Base-by-base conservation (phyloP, 2,113 vertebrate genomes). In the Coryphaenoides rupestris region DNA sequence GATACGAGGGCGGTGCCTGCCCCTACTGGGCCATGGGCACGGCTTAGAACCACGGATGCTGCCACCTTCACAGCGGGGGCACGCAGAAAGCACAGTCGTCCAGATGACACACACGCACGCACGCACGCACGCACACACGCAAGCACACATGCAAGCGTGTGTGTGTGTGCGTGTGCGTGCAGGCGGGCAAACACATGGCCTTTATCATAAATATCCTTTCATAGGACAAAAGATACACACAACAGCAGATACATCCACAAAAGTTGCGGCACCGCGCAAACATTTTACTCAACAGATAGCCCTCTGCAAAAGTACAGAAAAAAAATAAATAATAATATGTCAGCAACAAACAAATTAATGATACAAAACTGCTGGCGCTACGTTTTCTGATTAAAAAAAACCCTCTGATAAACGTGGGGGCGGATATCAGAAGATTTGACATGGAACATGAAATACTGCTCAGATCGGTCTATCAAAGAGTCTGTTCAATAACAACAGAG, bases 1-100 rank as follows among this genome's bases (percentile, higher is more conserved):
- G 83, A 84, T 40, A 40, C 82, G 61, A 85, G 85, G 84, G 83
- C 79, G 73, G 75, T 76, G 82, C 81, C 33, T 76, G 82, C 81
- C n/a, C n/a, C 85, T 75, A 77, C 74, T 78, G 78, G 82, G 70
- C 82, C 73, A 73, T 60, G 73, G 73, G 33, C 33, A 40, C 33
- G 13, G 33, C 33, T 40, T 40, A 40, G 33, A 40, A 40, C 33
- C 33, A 40, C 33, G 33, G 33, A 40, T 7, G 33, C 33, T 79
- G 75, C 75, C 74, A 66, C 74, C 63, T 63, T 72, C 71, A 73
- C 80, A 80, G 76, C 79, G 63, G 81, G 81, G 69, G 67, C 46
- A 66, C 63, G 67, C 74, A 50, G 71, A 81, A 73, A 68, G 63
- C 79, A 77, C 70, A 78, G 73, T 72, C 75, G 65, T 77, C 67